A percentile compares a stretch with the other conserved stretches of the same genome.
Evolutionary conservation across 2,888 invertebrate genomes (phyloP).

Genomic region (Schizotus pectinicornis): DNA sequence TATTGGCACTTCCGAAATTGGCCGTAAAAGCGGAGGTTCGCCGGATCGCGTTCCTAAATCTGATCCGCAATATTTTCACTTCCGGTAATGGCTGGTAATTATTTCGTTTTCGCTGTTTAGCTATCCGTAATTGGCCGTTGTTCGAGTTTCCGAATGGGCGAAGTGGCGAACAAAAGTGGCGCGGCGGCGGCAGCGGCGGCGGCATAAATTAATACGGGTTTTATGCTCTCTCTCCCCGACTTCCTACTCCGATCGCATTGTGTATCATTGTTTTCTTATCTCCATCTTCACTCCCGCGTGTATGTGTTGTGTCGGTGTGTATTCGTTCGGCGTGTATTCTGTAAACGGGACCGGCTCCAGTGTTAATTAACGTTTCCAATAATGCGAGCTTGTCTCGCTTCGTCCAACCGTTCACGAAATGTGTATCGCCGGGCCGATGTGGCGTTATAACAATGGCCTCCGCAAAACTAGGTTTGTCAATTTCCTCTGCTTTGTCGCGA

Average conservation of each 20-base stretch:
- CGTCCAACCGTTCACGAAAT: conserved; percentile 10
- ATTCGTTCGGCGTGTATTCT: conserved; percentile 23
- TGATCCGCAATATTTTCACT: neutral
- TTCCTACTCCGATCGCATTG: conserved; percentile 17
- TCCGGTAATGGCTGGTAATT: conserved; percentile 3
- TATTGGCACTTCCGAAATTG: too few species aligned
- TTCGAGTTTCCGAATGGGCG: conserved; percentile 14
- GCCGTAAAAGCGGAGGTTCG: too few species aligned
- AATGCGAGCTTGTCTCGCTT: conserved; percentile 10
- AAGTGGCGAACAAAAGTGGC: conserved; percentile 13
- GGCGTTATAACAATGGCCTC: conserved; percentile 19
- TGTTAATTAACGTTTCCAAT: conserved; percentile 29
- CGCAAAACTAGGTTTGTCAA: conserved; percentile 25
- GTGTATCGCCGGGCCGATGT: conserved; percentile 2
- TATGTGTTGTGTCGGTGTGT: conserved; percentile 4
- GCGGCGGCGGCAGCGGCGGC: neutral
- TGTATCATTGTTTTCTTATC: conserved; percentile 28
- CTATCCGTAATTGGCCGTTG: conserved; percentile 11
- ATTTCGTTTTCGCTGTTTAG: conserved; percentile 16
- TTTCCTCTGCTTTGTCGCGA: conserved; percentile 28
- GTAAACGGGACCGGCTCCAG: conserved; percentile 2
- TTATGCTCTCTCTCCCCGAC: conserved; percentile 13
- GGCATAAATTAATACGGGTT: conserved; percentile 20
- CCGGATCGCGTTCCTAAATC: too few species aligned
- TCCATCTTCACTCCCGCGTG: conserved; percentile 4